A percentile compares a stretch with the other conserved stretches of the same genome.
phyloP scores from a whole-genome alignment of 2,113 vertebrate genomes.

The Erythrocercus mccallii region DNA sequence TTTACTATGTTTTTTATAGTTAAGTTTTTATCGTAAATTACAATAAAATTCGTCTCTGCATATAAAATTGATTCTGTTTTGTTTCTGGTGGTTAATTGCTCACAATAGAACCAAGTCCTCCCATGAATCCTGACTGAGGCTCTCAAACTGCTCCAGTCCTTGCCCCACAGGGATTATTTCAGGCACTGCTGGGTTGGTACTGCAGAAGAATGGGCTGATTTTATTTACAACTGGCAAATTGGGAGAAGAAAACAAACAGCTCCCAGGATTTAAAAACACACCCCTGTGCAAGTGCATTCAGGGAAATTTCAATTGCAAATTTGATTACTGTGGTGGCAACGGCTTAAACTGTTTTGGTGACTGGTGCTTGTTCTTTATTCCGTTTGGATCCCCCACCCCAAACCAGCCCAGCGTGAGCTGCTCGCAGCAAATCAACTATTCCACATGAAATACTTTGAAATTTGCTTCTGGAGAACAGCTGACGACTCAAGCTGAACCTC shows the following conservation, averaged over 20 bases:
- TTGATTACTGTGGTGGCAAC: conserved; percentile 2
- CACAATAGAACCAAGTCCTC: neutral
- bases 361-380: neutral
- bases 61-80: neutral
- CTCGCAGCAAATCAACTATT: neutral
- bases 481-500: neutral
- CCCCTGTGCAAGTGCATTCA: neutral
- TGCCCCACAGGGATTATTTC: neutral
- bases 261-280: neutral
- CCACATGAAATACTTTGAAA: neutral
- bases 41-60: neutral
- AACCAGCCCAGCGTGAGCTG: neutral
- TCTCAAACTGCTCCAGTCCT: neutral
- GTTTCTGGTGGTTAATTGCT: neutral
- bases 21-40: neutral
- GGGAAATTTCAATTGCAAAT: conserved; percentile 29
- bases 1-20: neutral
- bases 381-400: neutral
- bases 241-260: conserved; percentile 11
- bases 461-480: conserved; percentile 3
- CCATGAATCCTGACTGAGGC: neutral
- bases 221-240: neutral
- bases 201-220: neutral
- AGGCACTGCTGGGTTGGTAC: neutral
- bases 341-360: neutral